Conservation (phyloP, 2,888 invertebrate genomes). For the Iphiclides podalirius region DNA sequence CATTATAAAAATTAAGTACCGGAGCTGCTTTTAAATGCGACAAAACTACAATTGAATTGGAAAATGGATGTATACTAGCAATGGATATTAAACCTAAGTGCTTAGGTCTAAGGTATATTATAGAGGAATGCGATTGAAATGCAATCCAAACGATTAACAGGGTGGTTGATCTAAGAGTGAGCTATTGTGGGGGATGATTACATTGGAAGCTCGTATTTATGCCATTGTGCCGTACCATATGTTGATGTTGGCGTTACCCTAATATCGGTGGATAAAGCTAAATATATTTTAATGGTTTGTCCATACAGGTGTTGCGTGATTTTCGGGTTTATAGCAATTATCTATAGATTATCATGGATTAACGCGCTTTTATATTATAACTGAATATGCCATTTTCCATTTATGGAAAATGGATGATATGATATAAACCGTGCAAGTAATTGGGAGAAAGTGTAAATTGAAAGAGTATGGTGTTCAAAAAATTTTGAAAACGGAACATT, state of each 20-base stretch:
- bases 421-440: too few relatives aligned
- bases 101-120: conserved; percentile 35
- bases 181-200: conserved; percentile 69
- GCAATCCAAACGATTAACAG: conserved; percentile 66
- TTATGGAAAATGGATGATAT: too few relatives aligned
- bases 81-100: conserved; percentile 26
- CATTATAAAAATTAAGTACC: conserved; percentile 43
- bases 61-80: conserved; percentile 35
- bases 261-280: conserved; percentile 53
- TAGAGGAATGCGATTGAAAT: conserved; percentile 33
- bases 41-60: conserved; percentile 56
- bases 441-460: too few relatives aligned
- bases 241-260: conserved; percentile 60
- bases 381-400: too few relatives aligned
- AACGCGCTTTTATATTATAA: too few relatives aligned
- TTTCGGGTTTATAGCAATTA: conserved; percentile 34
- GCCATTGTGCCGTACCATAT: conserved; percentile 53
- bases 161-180: conserved; percentile 67
- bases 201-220: conserved; percentile 41
- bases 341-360: neutral
- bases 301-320: conserved; percentile 50
- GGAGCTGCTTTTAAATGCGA: conserved; percentile 51
- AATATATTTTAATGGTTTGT: conserved; percentile 64
- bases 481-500: too few relatives aligned
- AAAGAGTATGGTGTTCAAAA: too few relatives aligned